Conservation (phyloP, 2,888 invertebrate genomes). For the Latheticus oryzae region DNA sequence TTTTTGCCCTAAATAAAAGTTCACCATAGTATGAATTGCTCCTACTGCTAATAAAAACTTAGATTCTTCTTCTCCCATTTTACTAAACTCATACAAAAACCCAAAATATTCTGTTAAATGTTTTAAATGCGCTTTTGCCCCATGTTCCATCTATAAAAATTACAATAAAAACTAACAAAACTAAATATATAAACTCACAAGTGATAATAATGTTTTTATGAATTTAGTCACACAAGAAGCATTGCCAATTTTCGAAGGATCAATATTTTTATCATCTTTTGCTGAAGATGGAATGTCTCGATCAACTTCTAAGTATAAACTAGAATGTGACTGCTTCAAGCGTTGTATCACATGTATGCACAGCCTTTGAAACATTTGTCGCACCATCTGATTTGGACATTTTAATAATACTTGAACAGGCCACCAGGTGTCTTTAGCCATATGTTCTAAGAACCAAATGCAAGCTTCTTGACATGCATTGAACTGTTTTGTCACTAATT, state of each 20-base stretch:
- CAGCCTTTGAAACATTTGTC: conserved; percentile 96
- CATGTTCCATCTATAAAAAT: conserved; percentile 77
- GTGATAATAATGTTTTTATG: conserved; percentile 86
- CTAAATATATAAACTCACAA: conserved; percentile 70
- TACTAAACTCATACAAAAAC: conserved; percentile 91
- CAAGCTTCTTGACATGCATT: conserved; percentile 90
- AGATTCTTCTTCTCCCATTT: conserved; percentile 95
- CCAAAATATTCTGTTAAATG: conserved; percentile 94
- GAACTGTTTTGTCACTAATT: conserved; percentile 93
- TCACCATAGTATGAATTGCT: conserved; percentile 90
- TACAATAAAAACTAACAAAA: not conserved
- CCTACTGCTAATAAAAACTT: conserved; percentile 87
- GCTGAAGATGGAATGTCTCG: conserved; percentile 67
- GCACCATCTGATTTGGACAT: conserved; percentile 96
- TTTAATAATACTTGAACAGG: conserved; percentile 91
- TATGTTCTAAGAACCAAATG: conserved; percentile 92
- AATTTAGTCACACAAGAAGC: conserved; percentile 93
- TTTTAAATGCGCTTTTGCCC: conserved; percentile 85
- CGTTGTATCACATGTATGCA: conserved; percentile 95
- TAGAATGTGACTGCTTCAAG: conserved; percentile 74
- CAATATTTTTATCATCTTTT: conserved; percentile 68
- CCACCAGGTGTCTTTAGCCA: conserved; percentile 96
- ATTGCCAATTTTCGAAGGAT: conserved; percentile 72
- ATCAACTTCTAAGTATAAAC: conserved; percentile 72
- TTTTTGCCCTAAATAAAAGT: conserved; percentile 91